These are phyloP conservation scores for Orgyia antiqua DNA, from an alignment of 2,888 invertebrate genomes.

Conservation along the genomic window DNA sequence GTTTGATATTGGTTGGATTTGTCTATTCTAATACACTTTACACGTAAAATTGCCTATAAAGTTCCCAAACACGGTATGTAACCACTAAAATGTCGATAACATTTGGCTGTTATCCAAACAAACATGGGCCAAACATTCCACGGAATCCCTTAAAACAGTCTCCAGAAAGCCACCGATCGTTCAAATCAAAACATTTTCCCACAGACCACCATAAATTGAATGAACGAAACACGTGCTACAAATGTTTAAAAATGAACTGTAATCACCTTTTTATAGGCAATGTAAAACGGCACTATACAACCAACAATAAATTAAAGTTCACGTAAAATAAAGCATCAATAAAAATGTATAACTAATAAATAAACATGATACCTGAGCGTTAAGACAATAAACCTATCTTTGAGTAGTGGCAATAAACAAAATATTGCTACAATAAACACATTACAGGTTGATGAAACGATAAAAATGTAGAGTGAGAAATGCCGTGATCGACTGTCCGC, in stretches of 20 bases:
- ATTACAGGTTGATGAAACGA: conserved; percentile 70
- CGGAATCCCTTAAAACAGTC: conserved; percentile 28
- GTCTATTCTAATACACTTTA: no score
- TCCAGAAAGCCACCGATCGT: conserved; percentile 36
- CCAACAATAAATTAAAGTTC: conserved; percentile 77
- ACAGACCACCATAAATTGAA: conserved; percentile 75
- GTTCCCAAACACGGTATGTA: no score
- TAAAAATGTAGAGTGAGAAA: conserved; percentile 46
- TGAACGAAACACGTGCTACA: conserved; percentile 77
- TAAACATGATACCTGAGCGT: conserved; percentile 76
- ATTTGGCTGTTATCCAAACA: no score
- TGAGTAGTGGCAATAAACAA: conserved; percentile 74
- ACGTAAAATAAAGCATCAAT: conserved; percentile 77
- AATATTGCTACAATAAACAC: conserved; percentile 76
- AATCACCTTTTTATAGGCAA: conserved; percentile 77
- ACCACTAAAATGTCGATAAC: no score
- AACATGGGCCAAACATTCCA: no score
- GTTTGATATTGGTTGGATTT: no score
- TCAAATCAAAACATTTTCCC: conserved; percentile 71
- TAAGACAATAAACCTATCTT: conserved; percentile 74
- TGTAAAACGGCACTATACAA: conserved; percentile 73
- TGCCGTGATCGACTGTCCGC: conserved; percentile 17
- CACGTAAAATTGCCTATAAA: no score
- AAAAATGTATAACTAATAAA: conserved; percentile 79
- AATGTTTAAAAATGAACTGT: conserved; percentile 74